Conservation (phyloP, 2,797 vertebrate species). For the Acropternis orthonyx region DNA sequence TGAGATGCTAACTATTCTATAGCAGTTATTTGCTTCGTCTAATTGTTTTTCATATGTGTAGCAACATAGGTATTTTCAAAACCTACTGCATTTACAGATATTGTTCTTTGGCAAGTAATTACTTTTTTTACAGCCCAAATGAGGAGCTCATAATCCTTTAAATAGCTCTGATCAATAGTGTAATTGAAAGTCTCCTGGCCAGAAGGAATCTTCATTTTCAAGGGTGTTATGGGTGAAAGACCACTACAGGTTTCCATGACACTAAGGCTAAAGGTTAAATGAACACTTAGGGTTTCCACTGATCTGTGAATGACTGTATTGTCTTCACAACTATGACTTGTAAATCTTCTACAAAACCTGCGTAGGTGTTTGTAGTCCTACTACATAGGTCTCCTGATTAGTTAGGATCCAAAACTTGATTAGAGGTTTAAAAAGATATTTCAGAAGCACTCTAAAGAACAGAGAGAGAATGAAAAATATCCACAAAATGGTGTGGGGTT, state of each 20-base stretch:
- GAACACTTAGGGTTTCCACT: conserved; percentile 78
- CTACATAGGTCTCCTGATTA: background rate
- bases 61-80: conserved; percentile 30
- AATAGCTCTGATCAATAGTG: conserved; percentile 76
- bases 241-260: conserved; percentile 73
- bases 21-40: background rate
- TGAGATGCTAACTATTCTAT: background rate
- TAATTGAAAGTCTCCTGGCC: conserved; percentile 76
- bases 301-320: conserved; percentile 74
- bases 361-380: background rate
- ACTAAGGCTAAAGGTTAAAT: conserved; percentile 78
- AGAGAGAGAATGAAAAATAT: background rate
- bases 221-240: conserved; percentile 70
- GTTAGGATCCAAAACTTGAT: background rate
- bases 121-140: conserved; percentile 77
- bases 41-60: background rate
- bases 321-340: conserved; percentile 60
- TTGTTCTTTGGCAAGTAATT: conserved; percentile 65
- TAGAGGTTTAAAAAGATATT: background rate
- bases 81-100: conserved; percentile 48
- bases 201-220: conserved; percentile 74
- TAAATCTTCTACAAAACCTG: conserved; percentile 65
- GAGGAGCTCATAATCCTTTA: conserved; percentile 79
- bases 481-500: background rate
- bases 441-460: background rate